Conservation (phyloP, 2,797 vertebrate species). For the Bryconaethiops microstoma region DNA sequence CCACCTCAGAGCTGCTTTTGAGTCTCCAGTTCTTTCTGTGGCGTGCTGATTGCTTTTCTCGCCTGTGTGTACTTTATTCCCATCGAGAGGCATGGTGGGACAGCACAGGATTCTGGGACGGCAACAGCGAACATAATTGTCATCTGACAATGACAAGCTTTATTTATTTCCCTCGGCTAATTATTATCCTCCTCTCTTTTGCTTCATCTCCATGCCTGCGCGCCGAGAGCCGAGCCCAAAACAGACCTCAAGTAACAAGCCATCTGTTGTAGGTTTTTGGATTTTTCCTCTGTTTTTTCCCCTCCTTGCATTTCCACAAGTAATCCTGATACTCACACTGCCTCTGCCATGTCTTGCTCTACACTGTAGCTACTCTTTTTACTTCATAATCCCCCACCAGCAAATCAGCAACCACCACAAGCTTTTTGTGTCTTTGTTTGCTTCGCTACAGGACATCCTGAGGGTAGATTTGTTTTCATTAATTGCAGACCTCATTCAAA, state of each 20-base stretch:
- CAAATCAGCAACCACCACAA: background rate
- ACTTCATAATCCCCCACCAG: background rate
- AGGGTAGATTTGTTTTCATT: constrained; percentile 7
- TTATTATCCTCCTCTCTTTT: constrained; percentile 46
- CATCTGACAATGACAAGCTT: constrained; percentile 54
- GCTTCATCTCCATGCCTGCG: constrained; percentile 22
- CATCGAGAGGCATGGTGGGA: constrained; percentile 41
- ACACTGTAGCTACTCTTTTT: background rate
- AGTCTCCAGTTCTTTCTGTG: constrained; percentile 36
- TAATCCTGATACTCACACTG: constrained; percentile 10
- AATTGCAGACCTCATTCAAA: background rate
- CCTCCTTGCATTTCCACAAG: background rate
- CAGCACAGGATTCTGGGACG: constrained; percentile 34
- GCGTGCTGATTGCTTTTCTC: constrained; percentile 32
- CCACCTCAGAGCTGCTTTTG: constrained; percentile 20
- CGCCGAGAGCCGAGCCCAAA: constrained; percentile 39
- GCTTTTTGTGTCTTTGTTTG: background rate
- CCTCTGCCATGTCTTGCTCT: background rate
- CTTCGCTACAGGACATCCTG: background rate
- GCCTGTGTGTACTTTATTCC: constrained; percentile 41
- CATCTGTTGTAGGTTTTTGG: constrained; percentile 48
- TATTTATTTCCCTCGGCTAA: constrained; percentile 58
- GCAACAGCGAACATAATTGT: constrained; percentile 43
- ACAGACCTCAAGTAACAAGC: constrained; percentile 46
- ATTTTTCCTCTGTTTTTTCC: background rate